These are phyloP conservation scores for Halisarca cf. caerulea DNA, from an alignment of 37 sponge, comb jelly and placozoan species.

Conservation along the genomic window DNA sequence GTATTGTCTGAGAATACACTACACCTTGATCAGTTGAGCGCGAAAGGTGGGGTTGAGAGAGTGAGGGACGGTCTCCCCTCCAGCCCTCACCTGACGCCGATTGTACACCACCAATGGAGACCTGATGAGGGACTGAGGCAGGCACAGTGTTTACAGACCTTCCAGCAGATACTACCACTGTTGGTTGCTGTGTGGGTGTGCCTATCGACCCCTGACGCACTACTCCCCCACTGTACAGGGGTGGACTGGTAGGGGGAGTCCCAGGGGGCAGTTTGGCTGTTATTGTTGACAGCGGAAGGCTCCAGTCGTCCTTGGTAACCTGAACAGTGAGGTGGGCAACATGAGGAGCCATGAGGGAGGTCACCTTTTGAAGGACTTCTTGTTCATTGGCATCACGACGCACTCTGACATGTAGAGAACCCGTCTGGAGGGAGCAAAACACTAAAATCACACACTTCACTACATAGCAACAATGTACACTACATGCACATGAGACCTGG, in stretches of 20 bases:
- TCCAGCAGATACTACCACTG: background rate
- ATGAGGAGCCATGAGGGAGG: slow-evolving; percentile 66
- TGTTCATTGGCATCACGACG: slow-evolving; percentile 89
- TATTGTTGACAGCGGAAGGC: slow-evolving; percentile 21
- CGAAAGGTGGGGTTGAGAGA: too few species aligned
- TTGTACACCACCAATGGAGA: too few species aligned
- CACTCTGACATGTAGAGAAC: slow-evolving; percentile 86
- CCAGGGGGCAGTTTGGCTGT: too few species aligned
- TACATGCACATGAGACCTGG: background rate
- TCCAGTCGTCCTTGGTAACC: slow-evolving; percentile 88
- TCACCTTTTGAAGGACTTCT: slow-evolving; percentile 80
- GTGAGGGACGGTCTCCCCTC: too few species aligned
- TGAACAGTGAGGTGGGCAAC: slow-evolving; percentile 87
- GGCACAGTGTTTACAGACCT: background rate
- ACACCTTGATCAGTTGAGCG: too few species aligned
- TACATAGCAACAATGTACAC: background rate
- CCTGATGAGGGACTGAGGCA: too few species aligned
- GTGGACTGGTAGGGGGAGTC: background rate
- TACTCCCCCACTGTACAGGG: background rate
- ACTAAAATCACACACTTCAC: background rate
- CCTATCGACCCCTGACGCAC: background rate
- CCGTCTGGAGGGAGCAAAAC: slow-evolving; percentile 52
- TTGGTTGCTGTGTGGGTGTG: background rate
- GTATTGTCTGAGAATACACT: too few species aligned
- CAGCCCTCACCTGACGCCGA: too few species aligned